Evolutionary conservation across 1,140 invertebrate species (phyloP).

Genomic region (Probaryconus sp.): DNA sequence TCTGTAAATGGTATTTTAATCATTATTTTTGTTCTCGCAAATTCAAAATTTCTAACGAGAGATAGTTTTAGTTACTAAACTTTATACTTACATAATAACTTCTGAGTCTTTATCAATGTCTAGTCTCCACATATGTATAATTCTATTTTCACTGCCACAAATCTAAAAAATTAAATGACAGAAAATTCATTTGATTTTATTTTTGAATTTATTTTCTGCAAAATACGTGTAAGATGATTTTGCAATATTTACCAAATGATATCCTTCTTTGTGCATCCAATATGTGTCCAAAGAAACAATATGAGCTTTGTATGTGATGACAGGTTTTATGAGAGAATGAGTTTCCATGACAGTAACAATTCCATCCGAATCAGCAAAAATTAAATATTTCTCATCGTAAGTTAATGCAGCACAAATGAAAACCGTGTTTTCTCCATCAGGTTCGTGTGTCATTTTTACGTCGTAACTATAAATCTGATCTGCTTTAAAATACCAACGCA

Average conservation of each 20-base stretch:
- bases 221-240: background rate
- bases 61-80: too few relatives aligned
- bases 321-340: conserved; percentile 49
- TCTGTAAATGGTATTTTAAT: conserved; percentile 42
- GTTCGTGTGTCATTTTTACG: conserved; percentile 54
- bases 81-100: conserved; percentile 54
- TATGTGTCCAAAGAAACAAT: conserved; percentile 72
- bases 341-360: conserved; percentile 68
- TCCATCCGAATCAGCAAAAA: conserved; percentile 69
- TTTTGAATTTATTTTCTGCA: conserved; percentile 6
- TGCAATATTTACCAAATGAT: conserved; percentile 67
- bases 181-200: conserved; percentile 4
- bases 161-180: conserved; percentile 62
- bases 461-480: conserved; percentile 65
- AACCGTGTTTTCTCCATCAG: conserved; percentile 14
- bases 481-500: conserved; percentile 64
- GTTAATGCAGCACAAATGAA: conserved; percentile 71
- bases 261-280: conserved; percentile 64
- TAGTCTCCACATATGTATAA: conserved; percentile 71
- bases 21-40: too few relatives aligned
- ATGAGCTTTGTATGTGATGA: conserved; percentile 68
- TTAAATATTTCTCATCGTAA: conserved; percentile 70
- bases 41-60: too few relatives aligned
- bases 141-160: conserved; percentile 68
- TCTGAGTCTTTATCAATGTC: conserved; percentile 59